Evolutionary conservation across 2,113 vertebrate genomes (phyloP), one percentile per base, ranked within the genome.

Genomic region (Pelmatolapia mariae): DNA sequence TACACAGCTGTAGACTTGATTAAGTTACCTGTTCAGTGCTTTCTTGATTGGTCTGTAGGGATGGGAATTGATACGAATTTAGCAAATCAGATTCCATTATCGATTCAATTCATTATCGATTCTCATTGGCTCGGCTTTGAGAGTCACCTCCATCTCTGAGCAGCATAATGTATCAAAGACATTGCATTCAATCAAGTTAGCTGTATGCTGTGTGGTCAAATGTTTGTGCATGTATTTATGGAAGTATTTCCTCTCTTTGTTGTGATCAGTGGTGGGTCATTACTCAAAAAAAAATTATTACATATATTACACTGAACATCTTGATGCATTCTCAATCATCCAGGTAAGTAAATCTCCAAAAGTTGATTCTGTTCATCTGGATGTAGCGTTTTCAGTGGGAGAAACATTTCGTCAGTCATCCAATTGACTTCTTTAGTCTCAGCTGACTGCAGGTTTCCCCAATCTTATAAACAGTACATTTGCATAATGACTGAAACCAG

Each of bases 11-110:
- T 45, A 45, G 16, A 71, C n/a, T 43, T 43, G 13, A 6, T 40
- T 15, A 71, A 71, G 66, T 43, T 71, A 71, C n/a, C 22, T 24
- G 7, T 71, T 71, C 18, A 71, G 31, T 71, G 66, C 19, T 71
- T 73, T 22, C 45, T 18, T 26, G 38, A 71, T 40, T 22, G 63
- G 11, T 71, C 8, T 73, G 15, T 63, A 63, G 16, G 59, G 29
- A 19, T 19, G 5, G 29, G 16, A 63, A 63, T 33, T 33, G 29
- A 11, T 7, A 33, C 4, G 2, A 10, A 33, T 61, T 61, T 10
- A 61, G 29, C 8, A 31, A 61, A 33, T 63, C 59, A 10, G 16
- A 63, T 33, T 63, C 16, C 59, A 63, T 19, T 63, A 63, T 63
- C 0, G 7, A 59, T 59, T 59, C 56, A 59, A 9, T 59, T 59